These are phyloP conservation scores for Nansenia antarctica DNA, from an alignment of 2,113 vertebrate genomes.

Conservation along the genomic window DNA sequence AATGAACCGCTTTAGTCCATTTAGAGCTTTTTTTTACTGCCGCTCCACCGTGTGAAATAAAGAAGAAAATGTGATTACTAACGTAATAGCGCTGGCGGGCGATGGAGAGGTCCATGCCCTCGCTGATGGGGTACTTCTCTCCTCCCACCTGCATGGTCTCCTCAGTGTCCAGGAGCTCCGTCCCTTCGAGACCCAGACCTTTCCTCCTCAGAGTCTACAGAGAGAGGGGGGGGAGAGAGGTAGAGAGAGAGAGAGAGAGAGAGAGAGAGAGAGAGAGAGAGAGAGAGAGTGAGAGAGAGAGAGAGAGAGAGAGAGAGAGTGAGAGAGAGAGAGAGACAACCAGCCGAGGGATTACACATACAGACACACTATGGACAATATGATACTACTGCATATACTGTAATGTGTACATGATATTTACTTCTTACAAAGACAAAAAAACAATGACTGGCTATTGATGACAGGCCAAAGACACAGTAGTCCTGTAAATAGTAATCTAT, in stretches of 20 bases:
- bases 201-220: slow-evolving; percentile 88
- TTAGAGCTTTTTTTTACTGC: background rate
- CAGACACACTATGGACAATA: too few relatives aligned
- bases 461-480: too few relatives aligned
- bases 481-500: too few relatives aligned
- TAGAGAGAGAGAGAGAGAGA: background rate
- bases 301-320: too few relatives aligned
- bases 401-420: too few relatives aligned
- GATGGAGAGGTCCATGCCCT: slow-evolving; percentile 80
- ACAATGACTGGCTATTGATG: too few relatives aligned
- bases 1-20: background rate
- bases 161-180: slow-evolving; percentile 82
- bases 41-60: background rate
- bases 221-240: background rate
- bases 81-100: slow-evolving; percentile 82
- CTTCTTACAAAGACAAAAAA: too few relatives aligned
- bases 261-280: too few relatives aligned
- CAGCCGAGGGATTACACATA: background rate
- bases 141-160: slow-evolving; percentile 71
- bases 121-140: slow-evolving; percentile 75
- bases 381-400: too few relatives aligned
- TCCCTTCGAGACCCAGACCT: slow-evolving; percentile 81
- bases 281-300: too few relatives aligned
- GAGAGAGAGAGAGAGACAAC: too few relatives aligned
- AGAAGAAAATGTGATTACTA: slow-evolving; percentile 59